Evolutionary conservation across 2,797 vertebrate genomes (phyloP), one percentile per base, ranked within the genome.

Genomic region (Liasis olivaceus): DNA sequence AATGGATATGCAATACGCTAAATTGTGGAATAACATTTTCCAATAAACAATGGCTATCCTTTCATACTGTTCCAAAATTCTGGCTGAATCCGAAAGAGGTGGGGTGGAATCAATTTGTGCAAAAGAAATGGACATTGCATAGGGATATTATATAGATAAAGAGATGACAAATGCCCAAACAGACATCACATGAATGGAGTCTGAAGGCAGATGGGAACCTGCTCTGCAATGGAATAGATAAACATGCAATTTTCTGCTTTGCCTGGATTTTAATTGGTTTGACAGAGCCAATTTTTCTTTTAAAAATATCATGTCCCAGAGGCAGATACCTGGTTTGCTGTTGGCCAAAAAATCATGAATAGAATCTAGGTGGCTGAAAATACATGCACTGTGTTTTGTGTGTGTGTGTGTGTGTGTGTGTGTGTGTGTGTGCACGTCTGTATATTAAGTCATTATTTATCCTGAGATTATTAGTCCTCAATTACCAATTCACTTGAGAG

Each of bases 271-370:
- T 87, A 91, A 42, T 64, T 87, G 89, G 20, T 26, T 60, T 8
- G 87, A 89, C 22, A 84, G 94, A 95, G 93, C 62, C 22, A 85
- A 0, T 89, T 51, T 87, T 93, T 36, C 94, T 95, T 87, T 93
- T 92, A 93, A 90, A 90, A 94, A 72, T 77, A 64, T 42, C 85
- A 89, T 89, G 31, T 90, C 85, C 72, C 87, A 94, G 22, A 90
- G 91, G 58, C 66, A 94, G 90, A 81, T 58, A 93, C 59, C n/a
- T 72, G 85, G 36, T 24, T 69, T 89, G 72, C 77, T 60, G 28
- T 13, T 89, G 86, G 77, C 62, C 72, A 93, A 89, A 42, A 85
- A 89, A 54, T 89, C 54, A 89, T 24, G 5, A 89, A 69, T 60
- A 69, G 59, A 86, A 85, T 77, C 56, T 91, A 85, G 9, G 36